Base-by-base conservation (phyloP, 2,113 vertebrate species). In the Triplophysa siluroides region DNA sequence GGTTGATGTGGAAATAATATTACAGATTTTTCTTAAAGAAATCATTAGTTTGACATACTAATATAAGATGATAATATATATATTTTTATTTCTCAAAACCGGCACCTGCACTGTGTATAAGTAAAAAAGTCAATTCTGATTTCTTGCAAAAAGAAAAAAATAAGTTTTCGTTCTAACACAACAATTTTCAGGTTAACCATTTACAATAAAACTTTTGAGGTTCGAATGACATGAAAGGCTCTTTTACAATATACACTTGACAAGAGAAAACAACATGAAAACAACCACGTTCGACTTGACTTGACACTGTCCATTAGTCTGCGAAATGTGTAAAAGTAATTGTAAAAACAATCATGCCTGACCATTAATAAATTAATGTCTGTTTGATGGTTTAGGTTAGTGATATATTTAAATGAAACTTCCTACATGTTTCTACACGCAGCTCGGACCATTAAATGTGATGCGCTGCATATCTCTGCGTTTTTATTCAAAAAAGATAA, bases 401-500 rank as follows among this genome's bases (percentile, higher is more conserved):
- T 60, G 60, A 18, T 23, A 43, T 2, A 50, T 29, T 43, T 66
- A 0, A 63, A 14, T 19, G 4, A 14, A 38, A 2, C 13, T 19
- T 66, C 50, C 71, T 73, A 81, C 86, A 70, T 86, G 89, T 88
- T 81, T 77, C 81, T 85, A 84, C 88, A 87, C 12, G 80, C 19
- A 43, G 13, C 38, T 13, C n/a, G 54, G 60, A 76, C 73, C 72
- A 50, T 54, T 56, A 79, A 76, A 72, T 79, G 79, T 58, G 81
- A 83, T 88, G 84, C 19, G 54, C 8, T 58, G 76, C 80, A 56
- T 67, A 65, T 3, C 8, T 19, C n/a, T 41, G n/a, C 18, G 56
- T 50, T 67, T 75, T 66, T 43, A 13, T 70, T 47, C 56, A 38
- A 13, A 23, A 66, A 69, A 52, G 29, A 47, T 19, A 56, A 21